Conservation (phyloP, 2,888 invertebrate species). For the Phoronis australis region DNA sequence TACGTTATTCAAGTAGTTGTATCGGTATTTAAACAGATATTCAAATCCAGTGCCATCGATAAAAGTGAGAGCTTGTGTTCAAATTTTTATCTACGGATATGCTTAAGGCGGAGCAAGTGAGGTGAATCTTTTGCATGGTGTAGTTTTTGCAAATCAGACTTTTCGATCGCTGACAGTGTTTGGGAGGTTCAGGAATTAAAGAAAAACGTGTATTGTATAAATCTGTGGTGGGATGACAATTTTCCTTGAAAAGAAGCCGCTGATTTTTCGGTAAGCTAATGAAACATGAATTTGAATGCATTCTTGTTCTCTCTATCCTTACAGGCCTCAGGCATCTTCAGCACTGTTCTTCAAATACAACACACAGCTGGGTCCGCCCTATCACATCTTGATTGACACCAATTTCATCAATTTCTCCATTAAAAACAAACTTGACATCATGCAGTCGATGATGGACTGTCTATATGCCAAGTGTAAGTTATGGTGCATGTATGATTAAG, state of each 20-base stretch:
- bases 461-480: constrained; percentile 82
- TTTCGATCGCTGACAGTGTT: too few species aligned
- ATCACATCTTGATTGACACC: constrained; percentile 92
- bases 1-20: too few species aligned
- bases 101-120: too few species aligned
- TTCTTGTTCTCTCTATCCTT: too few species aligned
- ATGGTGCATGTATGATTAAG: background rate
- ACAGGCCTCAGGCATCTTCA: constrained; percentile 61
- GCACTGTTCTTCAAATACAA: constrained; percentile 97
- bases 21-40: too few species aligned
- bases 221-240: background rate
- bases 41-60: too few species aligned
- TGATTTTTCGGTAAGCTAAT: background rate
- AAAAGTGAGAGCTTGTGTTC: too few species aligned
- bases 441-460: constrained; percentile 98
- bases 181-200: too few species aligned
- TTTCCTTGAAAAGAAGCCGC: too few species aligned
- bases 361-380: constrained; percentile 95
- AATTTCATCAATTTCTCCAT: constrained; percentile 99
- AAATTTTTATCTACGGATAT: too few species aligned
- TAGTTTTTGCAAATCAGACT: too few species aligned
- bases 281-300: background rate
- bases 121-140: background rate
- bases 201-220: background rate
- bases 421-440: constrained; percentile 92